Evolutionary conservation across 2,888 invertebrate species (phyloP).

Genomic region (Cheilosia urbana): DNA sequence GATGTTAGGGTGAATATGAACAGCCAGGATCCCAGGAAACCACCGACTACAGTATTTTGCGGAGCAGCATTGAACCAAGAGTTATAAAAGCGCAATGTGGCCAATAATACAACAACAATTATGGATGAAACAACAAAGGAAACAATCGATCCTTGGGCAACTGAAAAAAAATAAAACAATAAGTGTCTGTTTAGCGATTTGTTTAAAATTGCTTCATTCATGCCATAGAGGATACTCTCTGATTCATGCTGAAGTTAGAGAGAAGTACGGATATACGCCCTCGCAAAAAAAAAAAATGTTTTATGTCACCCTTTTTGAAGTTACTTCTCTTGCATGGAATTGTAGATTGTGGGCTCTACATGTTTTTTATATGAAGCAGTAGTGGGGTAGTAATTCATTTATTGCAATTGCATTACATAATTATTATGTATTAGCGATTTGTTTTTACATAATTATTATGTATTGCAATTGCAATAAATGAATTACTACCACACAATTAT

Average conservation of each 20-base stretch:
- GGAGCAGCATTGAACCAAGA: conserved; percentile 91
- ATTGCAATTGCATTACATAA: no score
- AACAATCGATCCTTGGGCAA: conserved; percentile 81
- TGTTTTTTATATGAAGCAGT: no score
- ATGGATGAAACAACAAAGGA: conserved; percentile 92
- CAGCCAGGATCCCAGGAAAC: conserved; percentile 93
- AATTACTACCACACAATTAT: no score
- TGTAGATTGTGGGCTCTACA: no score
- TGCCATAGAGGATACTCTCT: no score
- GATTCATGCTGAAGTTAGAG: neutral
- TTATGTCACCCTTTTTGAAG: no score
- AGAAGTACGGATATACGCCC: neutral
- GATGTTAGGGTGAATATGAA: conserved; percentile 94
- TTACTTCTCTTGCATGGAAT: no score
- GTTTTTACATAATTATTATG: no score
- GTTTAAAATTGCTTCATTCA: neutral
- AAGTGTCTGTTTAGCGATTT: neutral
- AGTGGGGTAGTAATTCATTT: no score
- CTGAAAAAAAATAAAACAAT: conserved; percentile 13
- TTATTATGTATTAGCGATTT: no score
- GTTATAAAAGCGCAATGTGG: conserved; percentile 96
- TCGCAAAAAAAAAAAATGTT: no score
- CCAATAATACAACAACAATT: conserved; percentile 92
- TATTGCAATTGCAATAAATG: no score
- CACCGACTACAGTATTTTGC: conserved; percentile 93